These are phyloP conservation scores for Cherax destructor DNA, from an alignment of 1,140 invertebrate genomes.

Conservation along the genomic window DNA sequence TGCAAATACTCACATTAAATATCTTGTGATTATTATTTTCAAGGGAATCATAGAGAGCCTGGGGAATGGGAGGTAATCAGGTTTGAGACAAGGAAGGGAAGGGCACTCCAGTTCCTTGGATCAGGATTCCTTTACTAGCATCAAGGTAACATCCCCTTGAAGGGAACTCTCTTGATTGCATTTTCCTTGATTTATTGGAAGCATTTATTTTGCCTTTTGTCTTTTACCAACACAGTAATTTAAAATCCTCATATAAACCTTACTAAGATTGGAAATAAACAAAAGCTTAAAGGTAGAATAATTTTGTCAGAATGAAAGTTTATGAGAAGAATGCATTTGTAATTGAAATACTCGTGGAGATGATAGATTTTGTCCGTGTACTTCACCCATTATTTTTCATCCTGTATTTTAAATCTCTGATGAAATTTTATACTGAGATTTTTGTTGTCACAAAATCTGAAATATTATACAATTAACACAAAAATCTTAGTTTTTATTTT, in stretches of 20 bases:
- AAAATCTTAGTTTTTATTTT: background rate
- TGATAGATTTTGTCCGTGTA: background rate
- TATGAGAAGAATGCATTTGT: background rate
- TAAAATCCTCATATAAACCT: background rate
- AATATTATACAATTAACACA: background rate
- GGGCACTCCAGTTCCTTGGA: no score
- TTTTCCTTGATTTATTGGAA: background rate
- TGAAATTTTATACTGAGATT: background rate
- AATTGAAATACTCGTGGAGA: background rate
- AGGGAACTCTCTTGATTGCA: background rate
- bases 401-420: background rate
- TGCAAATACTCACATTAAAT: background rate
- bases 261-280: background rate
- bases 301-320: conserved; percentile 2
- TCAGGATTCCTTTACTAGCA: no score
- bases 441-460: background rate
- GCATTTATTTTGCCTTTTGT: background rate
- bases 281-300: background rate
- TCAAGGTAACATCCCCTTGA: no score
- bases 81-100: no score
- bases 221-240: background rate
- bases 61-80: no score
- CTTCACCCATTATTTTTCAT: background rate
- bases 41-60: no score
- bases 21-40: background rate